Conservation (phyloP, 1,140 invertebrate species). For the Scaptomyza graminum region DNA sequence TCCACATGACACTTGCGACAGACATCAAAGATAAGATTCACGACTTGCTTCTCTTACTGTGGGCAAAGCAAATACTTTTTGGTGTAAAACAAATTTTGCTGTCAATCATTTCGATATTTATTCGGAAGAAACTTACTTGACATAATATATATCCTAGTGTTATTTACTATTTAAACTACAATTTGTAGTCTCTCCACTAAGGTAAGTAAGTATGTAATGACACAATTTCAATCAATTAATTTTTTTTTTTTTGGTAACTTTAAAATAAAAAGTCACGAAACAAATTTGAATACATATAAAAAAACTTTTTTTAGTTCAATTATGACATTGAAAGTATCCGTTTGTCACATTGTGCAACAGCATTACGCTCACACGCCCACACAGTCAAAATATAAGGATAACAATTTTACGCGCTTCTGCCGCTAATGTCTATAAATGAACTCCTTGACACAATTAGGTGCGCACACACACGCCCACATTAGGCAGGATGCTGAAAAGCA, state of each 20-base stretch:
- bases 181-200: too few species aligned
- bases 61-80: not conserved
- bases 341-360: constrained; percentile 1
- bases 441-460: constrained; percentile 76
- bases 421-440: constrained; percentile 78
- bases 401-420: constrained; percentile 46
- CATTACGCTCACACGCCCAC: constrained; percentile 5
- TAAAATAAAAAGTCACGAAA: too few species aligned
- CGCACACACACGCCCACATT: constrained; percentile 9
- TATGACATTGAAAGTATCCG: too few species aligned
- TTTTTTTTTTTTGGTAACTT: too few species aligned
- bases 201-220: too few species aligned
- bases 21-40: constrained; percentile 10
- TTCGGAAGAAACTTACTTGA: too few species aligned
- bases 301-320: too few species aligned
- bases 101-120: too few species aligned
- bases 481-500: constrained; percentile 4
- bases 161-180: too few species aligned
- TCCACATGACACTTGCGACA: constrained; percentile 65
- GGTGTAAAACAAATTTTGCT: not conserved
- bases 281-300: too few species aligned
- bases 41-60: not conserved
- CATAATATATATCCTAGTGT: too few species aligned
- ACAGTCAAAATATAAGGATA: constrained; percentile 16
- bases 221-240: too few species aligned